Percentiles rank a stretch among this genome's conserved stretches.
Evolutionary conservation across 2,888 invertebrate species (phyloP).

Genomic region (Ctena decussata): DNA sequence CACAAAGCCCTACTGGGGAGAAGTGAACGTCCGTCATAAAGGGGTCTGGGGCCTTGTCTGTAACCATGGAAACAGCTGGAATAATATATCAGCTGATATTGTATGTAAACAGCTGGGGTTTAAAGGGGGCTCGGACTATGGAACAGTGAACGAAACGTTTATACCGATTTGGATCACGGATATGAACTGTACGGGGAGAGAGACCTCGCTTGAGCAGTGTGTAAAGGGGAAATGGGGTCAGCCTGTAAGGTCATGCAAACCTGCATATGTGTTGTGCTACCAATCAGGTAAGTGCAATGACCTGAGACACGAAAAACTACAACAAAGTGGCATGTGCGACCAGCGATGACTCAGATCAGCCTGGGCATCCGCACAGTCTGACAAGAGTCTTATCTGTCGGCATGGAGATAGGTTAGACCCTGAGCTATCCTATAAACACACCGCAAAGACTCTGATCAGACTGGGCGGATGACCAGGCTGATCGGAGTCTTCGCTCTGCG

Average conservation of each 20-base stretch:
- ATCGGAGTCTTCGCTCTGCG: too few relatives aligned
- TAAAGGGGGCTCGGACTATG: conserved; percentile 87
- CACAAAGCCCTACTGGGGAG: conserved; percentile 64
- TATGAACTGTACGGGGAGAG: conserved; percentile 77
- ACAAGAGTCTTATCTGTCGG: too few relatives aligned
- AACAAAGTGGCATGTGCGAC: too few relatives aligned
- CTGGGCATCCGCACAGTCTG: too few relatives aligned
- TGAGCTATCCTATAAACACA: too few relatives aligned
- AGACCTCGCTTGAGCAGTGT: conserved; percentile 72
- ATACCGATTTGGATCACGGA: conserved; percentile 70
- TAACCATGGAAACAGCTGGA: conserved; percentile 72
- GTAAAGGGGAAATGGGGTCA: conserved; percentile 68
- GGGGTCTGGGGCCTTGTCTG: conserved; percentile 76
- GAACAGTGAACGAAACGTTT: conserved; percentile 69
- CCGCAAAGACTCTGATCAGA: too few relatives aligned
- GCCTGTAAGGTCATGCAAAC: conserved; percentile 70
- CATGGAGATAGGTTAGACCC: too few relatives aligned
- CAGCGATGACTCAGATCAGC: too few relatives aligned
- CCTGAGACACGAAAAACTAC: too few relatives aligned
- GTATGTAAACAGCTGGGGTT: conserved; percentile 77
- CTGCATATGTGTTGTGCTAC: conserved; percentile 73
- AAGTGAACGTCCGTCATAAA: conserved; percentile 68
- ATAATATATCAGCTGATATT: conserved; percentile 68
- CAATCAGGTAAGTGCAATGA: conserved; percentile 63
- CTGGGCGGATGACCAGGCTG: too few relatives aligned